A percentile compares a stretch with the other conserved stretches of the same genome.
Evolutionary conservation across 2,797 vertebrate species (phyloP).

Genomic region (Miichthys miiuy): DNA sequence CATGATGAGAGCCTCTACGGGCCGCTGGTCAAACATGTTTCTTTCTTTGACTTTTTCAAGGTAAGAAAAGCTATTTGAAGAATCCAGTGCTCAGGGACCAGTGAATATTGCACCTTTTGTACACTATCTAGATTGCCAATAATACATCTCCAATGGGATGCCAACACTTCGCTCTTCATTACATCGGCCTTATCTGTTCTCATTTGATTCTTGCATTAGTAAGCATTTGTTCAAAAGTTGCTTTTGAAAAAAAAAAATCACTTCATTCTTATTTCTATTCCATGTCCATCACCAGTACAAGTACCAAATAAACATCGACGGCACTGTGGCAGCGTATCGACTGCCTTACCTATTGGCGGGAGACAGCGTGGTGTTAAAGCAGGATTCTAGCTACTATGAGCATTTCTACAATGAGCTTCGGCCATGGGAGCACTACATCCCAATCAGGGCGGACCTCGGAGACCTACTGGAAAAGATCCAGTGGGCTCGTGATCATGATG

Average conservation of each 20-base stretch:
- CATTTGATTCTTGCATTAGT: neutral
- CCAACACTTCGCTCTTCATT: neutral
- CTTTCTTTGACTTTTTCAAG: slow-evolving; percentile 99
- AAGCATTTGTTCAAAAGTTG: neutral
- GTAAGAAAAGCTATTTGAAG: slow-evolving; percentile 75
- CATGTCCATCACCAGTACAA: slow-evolving; percentile 89
- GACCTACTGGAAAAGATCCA: slow-evolving; percentile 95
- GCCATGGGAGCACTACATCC: slow-evolving; percentile 96
- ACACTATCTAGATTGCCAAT: neutral
- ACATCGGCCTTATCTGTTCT: neutral
- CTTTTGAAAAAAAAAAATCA: neutral
- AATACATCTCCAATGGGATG: too few species aligned
- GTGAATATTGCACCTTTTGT: neutral
- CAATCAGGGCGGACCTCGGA: slow-evolving; percentile 91
- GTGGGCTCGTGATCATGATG: slow-evolving; percentile 94
- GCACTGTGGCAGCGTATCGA: slow-evolving; percentile 96
- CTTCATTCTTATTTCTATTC: neutral
- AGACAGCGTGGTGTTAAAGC: slow-evolving; percentile 95
- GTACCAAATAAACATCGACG: slow-evolving; percentile 97
- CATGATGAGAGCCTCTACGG: slow-evolving; percentile 95
- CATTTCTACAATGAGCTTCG: slow-evolving; percentile 94
- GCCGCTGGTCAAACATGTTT: slow-evolving; percentile 96
- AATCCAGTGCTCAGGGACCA: neutral
- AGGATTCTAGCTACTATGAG: slow-evolving; percentile 97
- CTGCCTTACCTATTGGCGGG: slow-evolving; percentile 95